Conservation (phyloP, 2,888 invertebrate genomes). For the Andrena camellia region DNA sequence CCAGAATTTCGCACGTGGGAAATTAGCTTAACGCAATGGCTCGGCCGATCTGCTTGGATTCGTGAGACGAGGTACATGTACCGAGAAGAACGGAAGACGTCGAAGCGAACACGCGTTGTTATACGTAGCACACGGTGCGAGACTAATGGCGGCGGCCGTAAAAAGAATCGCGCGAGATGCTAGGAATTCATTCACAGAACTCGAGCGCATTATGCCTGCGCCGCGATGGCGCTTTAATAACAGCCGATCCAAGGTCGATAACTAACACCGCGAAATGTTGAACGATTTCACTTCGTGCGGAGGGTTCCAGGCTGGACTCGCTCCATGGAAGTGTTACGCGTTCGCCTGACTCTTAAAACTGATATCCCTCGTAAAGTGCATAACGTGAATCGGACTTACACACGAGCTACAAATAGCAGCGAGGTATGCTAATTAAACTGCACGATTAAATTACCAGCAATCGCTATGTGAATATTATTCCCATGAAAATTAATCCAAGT, state of each 20-base stretch:
- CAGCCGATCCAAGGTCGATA: constrained; percentile 46
- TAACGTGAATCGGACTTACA: neutral
- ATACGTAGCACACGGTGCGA: constrained; percentile 59
- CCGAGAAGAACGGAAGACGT: constrained; percentile 52
- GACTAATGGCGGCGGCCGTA: constrained; percentile 61
- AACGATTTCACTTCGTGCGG: constrained; percentile 30
- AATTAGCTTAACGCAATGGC: neutral
- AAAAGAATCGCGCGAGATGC: constrained; percentile 60
- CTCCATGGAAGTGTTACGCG: neutral
- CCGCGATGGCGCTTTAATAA: constrained; percentile 49
- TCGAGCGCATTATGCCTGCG: constrained; percentile 52
- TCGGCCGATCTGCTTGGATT: constrained; percentile 8
- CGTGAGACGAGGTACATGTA: constrained; percentile 14
- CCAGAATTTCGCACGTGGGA: neutral
- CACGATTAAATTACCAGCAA: neutral
- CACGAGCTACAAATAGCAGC: neutral
- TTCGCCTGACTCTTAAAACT: neutral
- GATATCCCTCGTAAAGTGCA: neutral
- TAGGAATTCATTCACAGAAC: constrained; percentile 65
- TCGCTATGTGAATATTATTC: no score
- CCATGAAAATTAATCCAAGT: neutral
- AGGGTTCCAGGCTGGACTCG: neutral
- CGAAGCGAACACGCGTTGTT: constrained; percentile 49
- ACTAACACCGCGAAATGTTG: constrained; percentile 12
- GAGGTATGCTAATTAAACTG: neutral